Base-by-base conservation (phyloP, 2,797 vertebrate species). In the Holocentrus rufus region DNA sequence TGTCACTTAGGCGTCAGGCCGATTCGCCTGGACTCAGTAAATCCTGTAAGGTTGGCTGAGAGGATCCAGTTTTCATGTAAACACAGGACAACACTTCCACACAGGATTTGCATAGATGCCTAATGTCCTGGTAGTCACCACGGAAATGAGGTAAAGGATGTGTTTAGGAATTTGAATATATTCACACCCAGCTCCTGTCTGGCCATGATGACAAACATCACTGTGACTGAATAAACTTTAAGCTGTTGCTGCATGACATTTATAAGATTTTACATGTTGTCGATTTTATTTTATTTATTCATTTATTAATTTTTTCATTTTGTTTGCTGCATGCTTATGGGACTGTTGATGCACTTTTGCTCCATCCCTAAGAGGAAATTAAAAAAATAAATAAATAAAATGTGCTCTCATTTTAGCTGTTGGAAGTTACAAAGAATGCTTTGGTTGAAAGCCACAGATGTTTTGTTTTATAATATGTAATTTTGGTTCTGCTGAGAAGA, bases 41-140 rank as follows among this genome's bases (percentile, higher is more conserved):
- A 59, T 15, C 14, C 13, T 46, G 9, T 1, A 60, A 14, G 49
- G 57, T 65, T 54, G 13, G 14, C 3, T 59, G 22, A 18, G 11
- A 49, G 20, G 1, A 23, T 23, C 46, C 22, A 5, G 27, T 50
- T 55, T 56, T n/a, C 13, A 7, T 7, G 14, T 4, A 56, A 66
- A 39, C 59, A 47, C 27, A 62, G 75, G 31, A 42, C 49, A 74
- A 39, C 59, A 61, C 17, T 64, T 74, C 62, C 68, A 85, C 80
- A 76, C 66, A 69, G 3, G 34, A 54, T 93, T 94, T 93, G 88
- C 91, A 89, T 92, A 84, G 83, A 88, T 72, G 74, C 72, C 72
- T 85, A 65, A 30, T 77, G 80, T 74, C 72, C 56, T 79, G 66
- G 77, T 81, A 73, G 80, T 87, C 60, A 66, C 76, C 81, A 84